phyloP scores from a whole-genome alignment of 2,888 invertebrate species.

The Lydus trimaculatus region DNA sequence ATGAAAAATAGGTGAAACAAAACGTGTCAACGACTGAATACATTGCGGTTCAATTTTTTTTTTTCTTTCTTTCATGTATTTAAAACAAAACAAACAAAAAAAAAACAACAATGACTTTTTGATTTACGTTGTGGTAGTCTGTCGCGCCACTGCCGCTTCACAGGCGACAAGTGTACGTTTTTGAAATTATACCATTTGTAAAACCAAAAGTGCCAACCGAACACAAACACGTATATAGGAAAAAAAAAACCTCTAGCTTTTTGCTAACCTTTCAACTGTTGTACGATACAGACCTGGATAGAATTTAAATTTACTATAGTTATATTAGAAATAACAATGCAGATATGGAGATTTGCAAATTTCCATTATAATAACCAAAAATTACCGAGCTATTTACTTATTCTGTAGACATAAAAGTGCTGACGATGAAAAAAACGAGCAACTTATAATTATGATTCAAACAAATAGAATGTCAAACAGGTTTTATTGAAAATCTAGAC shows the following conservation, averaged over 20 bases:
- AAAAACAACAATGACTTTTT: constrained; percentile 52
- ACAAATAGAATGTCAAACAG: not conserved
- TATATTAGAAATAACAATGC: constrained; percentile 30
- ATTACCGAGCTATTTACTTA: constrained; percentile 25
- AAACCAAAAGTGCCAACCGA: constrained; percentile 49
- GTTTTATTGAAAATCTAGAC: not conserved
- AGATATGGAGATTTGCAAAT: constrained; percentile 29
- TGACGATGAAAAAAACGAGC: not conserved
- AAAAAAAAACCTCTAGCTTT: constrained; percentile 39
- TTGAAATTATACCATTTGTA: constrained; percentile 53
- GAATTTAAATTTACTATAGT: constrained; percentile 34
- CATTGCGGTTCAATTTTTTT: not conserved
- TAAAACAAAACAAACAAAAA: too few relatives aligned
- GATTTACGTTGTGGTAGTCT: constrained; percentile 47
- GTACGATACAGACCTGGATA: constrained; percentile 37
- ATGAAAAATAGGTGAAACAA: constrained; percentile 4
- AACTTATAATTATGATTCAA: not conserved
- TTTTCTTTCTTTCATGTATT: constrained; percentile 36
- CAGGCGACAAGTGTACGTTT: constrained; percentile 48
- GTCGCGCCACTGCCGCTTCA: constrained; percentile 34
- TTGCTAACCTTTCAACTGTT: constrained; percentile 34
- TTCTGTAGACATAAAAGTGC: constrained; percentile 14
- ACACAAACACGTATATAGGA: constrained; percentile 25
- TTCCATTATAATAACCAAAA: constrained; percentile 31
- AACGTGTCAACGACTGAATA: constrained; percentile 7